Base-by-base conservation (phyloP, 1,140 invertebrate species). In the Lordiphosa stackelbergi region DNA sequence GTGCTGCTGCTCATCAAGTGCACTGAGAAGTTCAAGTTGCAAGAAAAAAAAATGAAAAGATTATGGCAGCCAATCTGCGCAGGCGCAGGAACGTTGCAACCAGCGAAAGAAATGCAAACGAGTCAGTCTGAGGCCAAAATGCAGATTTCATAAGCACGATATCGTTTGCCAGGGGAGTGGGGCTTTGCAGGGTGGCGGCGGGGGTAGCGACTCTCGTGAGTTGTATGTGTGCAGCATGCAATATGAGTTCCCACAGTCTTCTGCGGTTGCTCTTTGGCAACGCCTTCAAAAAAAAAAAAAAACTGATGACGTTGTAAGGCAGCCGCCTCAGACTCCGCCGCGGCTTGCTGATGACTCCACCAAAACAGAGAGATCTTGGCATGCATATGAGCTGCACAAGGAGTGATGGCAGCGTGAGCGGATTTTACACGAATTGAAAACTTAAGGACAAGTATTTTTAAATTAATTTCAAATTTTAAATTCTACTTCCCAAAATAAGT, bases 231-330 rank as follows among this genome's bases (percentile, higher is more conserved):
- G 78, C 73, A 75, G 68, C 75, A 69, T 83, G 77, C 77, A 81
- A 83, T 43, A 83, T 69, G 61, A 77, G 77, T 83, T 83, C 77
- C 77, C 77, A 83, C 77, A 83, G 77, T 84, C 73, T 61, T 49
- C 66, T 59, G 66, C 77, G 55, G 77, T 69, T 83, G 77, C 77
- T 84, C 77, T 83, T 61, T 84, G 77, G 77, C 72, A 59, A 83
- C 77, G 77, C 77, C 77, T 83, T 77, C 77, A 40, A 83, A 31
- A 31, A 8, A 16, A 28, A 28, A 28, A 28, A 31, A 31, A 83
- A 83, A 75, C 66, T 83, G 77, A 84, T 83, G 77, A 83, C 77
- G 77, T 83, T 77, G 77, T 77, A 83, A 72, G 77, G 61, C 66
- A 62, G 73, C 70, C 59, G 46, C 35, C 19, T 46, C 38, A 49